These are phyloP conservation scores for Netelia inedita DNA, from an alignment of 2,888 invertebrate genomes.

Conservation along the genomic window DNA sequence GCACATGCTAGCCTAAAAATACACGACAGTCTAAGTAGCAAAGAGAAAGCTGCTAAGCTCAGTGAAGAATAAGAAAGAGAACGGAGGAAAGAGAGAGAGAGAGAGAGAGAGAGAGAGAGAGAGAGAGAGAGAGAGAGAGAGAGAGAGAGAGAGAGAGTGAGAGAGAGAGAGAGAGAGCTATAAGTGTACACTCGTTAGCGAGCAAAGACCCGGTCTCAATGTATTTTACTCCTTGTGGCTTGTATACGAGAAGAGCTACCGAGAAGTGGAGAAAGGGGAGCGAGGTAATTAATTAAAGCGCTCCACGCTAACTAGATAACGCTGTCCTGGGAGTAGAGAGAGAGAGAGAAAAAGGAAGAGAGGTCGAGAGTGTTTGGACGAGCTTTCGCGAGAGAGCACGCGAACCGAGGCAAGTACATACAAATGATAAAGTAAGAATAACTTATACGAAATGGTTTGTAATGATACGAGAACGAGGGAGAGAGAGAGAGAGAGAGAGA, in stretches of 20 bases:
- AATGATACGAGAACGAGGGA: conserved; percentile 19
- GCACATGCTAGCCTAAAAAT: no score
- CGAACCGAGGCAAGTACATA: conserved; percentile 53
- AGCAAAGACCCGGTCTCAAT: not conserved
- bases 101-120: not conserved
- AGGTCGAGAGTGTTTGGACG: conserved; percentile 45
- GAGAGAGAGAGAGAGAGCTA: not conserved
- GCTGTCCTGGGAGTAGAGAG: conserved; percentile 37
- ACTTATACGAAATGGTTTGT: conserved; percentile 53
- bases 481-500: conserved; percentile 35
- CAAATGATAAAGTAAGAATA: conserved; percentile 65
- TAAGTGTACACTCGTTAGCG: conserved; percentile 4
- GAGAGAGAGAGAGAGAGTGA: not conserved
- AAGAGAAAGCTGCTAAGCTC: not conserved
- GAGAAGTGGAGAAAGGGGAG: conserved; percentile 11
- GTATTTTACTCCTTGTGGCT: conserved; percentile 57
- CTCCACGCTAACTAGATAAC: conserved; percentile 64
- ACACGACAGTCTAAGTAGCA: not conserved
- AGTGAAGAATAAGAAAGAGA: not conserved
- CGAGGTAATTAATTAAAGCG: conserved; percentile 59
- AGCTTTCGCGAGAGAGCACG: conserved; percentile 58
- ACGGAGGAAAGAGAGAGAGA: conserved; percentile 11
- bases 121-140: not conserved
- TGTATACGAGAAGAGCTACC: conserved; percentile 43
- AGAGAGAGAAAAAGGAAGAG: conserved; percentile 9